Base-by-base conservation (phyloP, 2,888 invertebrate genomes). In the Drosophila maculinotata region DNA sequence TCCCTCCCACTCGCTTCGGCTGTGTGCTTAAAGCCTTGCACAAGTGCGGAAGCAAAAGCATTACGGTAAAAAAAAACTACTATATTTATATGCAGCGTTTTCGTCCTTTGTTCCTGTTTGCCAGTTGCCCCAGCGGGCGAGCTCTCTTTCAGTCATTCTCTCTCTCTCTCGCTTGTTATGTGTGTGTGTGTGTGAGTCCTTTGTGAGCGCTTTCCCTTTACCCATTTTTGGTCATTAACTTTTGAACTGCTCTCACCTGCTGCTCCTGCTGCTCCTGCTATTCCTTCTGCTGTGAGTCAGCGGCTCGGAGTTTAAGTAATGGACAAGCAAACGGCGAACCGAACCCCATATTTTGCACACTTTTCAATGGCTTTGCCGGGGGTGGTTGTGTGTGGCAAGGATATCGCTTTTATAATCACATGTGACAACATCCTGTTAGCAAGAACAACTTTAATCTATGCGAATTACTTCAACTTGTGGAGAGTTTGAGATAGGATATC, bases 221-320 rank as follows among this genome's bases (percentile, higher is more conserved):
- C 56, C 59, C 71, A 73, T 76, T 70, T 84, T 84, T 82, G 87
- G 82, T 87, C 82, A 84, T 82, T 82, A 81, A 82, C 82, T 73
- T 84, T 84, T 82, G 87, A 82, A 87, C 82, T 87, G 67, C 58
- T 67, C 69, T 68, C 62, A 68, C 80, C 75, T 58, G 57, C 56
- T 39, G 25, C 39, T 26, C 20, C 52, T 33, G 14, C 72, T 54
- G 56, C 47, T 39, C 14, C n/a, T n/a, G n/a, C n/a, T n/a, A n/a
- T n/a, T n/a, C n/a, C 33, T 26, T 17, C 36, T 41, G 25, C 28
- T 36, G 39, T 70, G 68, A 73, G 60, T 70, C 56, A 73, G 54
- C 57, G 53, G 26, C 53, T 53, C 38, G 14, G 36, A 41, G 44
- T 52, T 75, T 69, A 64, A 69, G 70, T 75, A 72, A 75, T 75